Conservation (phyloP, 2,113 vertebrate genomes). For the Dipodomys stephensi region DNA sequence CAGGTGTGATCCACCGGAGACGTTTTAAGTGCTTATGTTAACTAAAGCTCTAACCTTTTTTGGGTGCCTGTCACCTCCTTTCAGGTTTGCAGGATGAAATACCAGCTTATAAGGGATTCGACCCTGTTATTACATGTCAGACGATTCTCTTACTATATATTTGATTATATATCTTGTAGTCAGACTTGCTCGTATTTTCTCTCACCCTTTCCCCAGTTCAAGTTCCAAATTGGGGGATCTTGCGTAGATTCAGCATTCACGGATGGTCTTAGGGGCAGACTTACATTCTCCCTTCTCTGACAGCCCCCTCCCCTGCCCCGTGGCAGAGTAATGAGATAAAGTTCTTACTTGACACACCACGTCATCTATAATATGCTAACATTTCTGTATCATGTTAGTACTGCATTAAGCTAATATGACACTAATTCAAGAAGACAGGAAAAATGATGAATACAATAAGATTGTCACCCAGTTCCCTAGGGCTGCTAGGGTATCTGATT, state of each 20-base stretch:
- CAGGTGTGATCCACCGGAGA: not conserved
- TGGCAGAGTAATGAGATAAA: conserved; percentile 84
- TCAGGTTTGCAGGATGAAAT: not conserved
- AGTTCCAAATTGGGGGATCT: not conserved
- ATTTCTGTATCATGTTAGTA: conserved; percentile 87
- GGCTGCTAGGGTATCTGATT: conserved; percentile 84
- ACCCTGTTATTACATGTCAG: too few relatives aligned
- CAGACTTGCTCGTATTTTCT: not conserved
- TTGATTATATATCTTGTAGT: not conserved
- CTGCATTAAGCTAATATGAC: conserved; percentile 89
- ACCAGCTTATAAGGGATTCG: not conserved
- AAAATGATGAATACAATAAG: conserved; percentile 89
- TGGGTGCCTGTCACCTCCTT: not conserved
- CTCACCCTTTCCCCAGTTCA: not conserved
- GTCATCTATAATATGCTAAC: conserved; percentile 89
- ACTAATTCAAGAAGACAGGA: conserved; percentile 87
- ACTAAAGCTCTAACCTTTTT: not conserved
- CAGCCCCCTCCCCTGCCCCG: conserved; percentile 29
- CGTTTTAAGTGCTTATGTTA: not conserved
- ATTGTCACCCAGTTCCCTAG: conserved; percentile 83
- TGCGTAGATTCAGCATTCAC: not conserved
- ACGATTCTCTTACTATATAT: not conserved
- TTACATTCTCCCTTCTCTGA: conserved; percentile 21
- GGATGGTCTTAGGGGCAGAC: not conserved
- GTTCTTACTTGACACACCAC: conserved; percentile 86